A percentile compares a stretch with the other conserved stretches of the same genome.
These are phyloP conservation scores for Lagopus muta DNA, from an alignment of 2,113 vertebrate species.

Conservation along the genomic window DNA sequence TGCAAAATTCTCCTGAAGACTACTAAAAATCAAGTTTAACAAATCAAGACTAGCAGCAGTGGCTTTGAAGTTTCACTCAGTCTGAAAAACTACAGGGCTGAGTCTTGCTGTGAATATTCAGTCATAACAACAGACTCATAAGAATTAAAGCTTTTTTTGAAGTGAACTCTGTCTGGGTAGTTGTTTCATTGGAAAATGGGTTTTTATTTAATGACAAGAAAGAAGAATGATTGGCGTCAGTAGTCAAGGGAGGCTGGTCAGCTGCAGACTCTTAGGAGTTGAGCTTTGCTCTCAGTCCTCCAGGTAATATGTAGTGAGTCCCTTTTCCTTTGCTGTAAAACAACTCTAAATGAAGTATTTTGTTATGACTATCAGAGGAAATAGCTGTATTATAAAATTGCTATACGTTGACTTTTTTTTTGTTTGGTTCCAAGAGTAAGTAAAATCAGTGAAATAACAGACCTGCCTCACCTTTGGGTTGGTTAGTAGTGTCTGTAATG, in stretches of 20 bases:
- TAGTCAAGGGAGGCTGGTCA: not conserved
- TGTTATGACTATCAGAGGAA: not conserved
- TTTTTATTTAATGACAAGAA: not conserved
- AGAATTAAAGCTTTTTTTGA: not conserved
- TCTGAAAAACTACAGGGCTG: not conserved
- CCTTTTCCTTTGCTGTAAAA: not conserved
- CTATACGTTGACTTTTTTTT: not conserved
- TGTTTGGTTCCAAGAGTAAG: too few species aligned
- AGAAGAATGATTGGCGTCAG: not conserved
- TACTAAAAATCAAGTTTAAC: not conserved
- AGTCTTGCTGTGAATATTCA: not conserved
- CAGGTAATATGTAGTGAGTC: not conserved
- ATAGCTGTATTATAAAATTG: not conserved
- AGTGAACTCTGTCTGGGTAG: not conserved
- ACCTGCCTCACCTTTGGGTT: not conserved
- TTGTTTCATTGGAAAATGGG: not conserved
- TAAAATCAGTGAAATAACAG: not conserved
- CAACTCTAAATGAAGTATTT: not conserved
- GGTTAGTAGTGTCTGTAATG: not conserved
- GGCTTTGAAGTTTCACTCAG: not conserved
- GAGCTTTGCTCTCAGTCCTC: not conserved
- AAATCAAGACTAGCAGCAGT: not conserved
- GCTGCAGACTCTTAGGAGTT: not conserved
- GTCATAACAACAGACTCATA: not conserved
- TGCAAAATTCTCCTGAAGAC: not conserved